Evolutionary conservation across 2,113 vertebrate species (phyloP).

Genomic region (Anarrhichthys ocellatus): DNA sequence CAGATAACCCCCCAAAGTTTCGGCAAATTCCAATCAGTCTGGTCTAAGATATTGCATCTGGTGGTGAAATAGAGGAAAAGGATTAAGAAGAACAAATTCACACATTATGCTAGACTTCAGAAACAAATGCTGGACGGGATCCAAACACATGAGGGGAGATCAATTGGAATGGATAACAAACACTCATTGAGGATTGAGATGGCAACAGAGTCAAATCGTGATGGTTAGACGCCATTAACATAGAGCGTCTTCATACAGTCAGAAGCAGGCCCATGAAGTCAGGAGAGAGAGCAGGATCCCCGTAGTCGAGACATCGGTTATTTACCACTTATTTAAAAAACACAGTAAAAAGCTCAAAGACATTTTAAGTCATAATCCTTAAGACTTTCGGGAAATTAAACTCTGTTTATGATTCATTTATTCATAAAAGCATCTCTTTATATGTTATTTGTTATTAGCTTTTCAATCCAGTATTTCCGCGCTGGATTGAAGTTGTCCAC

Average conservation of each 20-base stretch:
- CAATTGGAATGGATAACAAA: not conserved
- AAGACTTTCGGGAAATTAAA: not conserved
- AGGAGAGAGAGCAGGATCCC: not conserved
- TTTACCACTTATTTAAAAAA: not conserved
- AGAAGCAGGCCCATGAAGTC: not conserved
- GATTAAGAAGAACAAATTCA: not conserved
- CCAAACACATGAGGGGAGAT: constrained; percentile 7
- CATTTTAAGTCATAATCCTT: not conserved
- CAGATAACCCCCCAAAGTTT: constrained; percentile 4
- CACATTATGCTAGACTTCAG: not conserved
- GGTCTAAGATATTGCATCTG: not conserved
- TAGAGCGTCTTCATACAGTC: not conserved
- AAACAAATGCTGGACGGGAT: not conserved
- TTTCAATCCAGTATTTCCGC: not conserved
- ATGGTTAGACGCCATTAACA: not conserved
- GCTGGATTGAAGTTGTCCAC: not conserved
- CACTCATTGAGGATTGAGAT: not conserved
- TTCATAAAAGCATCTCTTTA: not conserved
- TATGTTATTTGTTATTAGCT: not conserved
- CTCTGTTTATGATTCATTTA: not conserved
- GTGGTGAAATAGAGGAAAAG: not conserved
- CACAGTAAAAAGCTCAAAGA: not conserved
- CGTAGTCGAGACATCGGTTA: not conserved
- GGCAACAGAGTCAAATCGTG: not conserved
- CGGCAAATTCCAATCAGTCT: not conserved